Evolutionary conservation across 2,113 vertebrate genomes (phyloP).

Genomic region (Eolophus roseicapilla): DNA sequence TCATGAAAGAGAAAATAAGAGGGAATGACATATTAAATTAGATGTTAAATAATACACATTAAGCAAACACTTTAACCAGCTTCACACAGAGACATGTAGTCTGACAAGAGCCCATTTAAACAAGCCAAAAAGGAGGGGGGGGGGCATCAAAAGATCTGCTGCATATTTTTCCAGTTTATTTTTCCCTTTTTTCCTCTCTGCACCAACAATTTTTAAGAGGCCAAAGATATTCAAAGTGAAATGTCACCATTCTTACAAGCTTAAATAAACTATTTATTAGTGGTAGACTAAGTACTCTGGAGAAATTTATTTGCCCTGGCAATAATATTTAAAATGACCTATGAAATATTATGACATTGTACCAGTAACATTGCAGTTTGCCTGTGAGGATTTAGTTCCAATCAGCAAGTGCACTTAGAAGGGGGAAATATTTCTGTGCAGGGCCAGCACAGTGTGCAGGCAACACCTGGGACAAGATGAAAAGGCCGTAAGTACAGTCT

Average conservation of each 20-base stretch:
- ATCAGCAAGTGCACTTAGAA: not conserved
- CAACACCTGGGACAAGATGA: not conserved
- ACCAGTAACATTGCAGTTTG: not conserved
- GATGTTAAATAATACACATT: not conserved
- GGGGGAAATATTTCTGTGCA: not conserved
- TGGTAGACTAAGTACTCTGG: not conserved
- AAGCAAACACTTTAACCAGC: not conserved
- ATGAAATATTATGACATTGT: conserved; percentile 47
- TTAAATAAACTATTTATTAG: conserved; percentile 60
- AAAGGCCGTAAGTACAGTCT: not conserved
- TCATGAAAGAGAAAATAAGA: not conserved
- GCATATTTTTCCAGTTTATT: conserved; percentile 13
- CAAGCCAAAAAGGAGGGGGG: not conserved
- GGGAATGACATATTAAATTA: not conserved
- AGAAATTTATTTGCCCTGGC: conserved; percentile 49
- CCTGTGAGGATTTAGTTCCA: not conserved
- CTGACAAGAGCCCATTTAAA: not conserved
- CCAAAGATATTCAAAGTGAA: conserved; percentile 15
- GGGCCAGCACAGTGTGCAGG: not conserved
- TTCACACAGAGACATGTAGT: not conserved
- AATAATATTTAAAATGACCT: conserved; percentile 50
- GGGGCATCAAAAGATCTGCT: not conserved
- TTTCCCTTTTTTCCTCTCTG: not conserved
- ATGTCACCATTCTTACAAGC: conserved; percentile 41
- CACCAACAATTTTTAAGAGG: conserved; percentile 23